phyloP scores from a whole-genome alignment of 2,797 vertebrate genomes.

The Microctenopoma steveboyesi region DNA sequence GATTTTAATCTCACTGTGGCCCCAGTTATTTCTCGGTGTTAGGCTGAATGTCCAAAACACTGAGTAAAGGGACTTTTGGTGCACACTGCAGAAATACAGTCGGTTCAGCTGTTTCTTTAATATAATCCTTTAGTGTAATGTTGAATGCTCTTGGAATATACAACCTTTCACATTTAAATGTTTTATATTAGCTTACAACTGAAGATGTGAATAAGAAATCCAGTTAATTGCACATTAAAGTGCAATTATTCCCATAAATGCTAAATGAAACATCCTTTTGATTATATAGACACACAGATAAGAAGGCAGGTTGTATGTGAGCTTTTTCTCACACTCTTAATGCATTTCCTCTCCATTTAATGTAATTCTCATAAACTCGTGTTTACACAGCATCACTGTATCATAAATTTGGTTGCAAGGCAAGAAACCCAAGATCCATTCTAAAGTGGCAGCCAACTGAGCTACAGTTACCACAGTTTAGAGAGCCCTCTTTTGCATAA shows the following conservation, averaged over 20 bases:
- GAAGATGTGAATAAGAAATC: conserved; percentile 36
- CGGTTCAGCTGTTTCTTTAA: conserved; percentile 15
- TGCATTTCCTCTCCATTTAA: conserved; percentile 48
- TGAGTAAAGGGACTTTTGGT: conserved; percentile 16
- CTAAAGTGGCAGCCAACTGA: conserved; percentile 71
- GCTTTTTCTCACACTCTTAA: conserved; percentile 32
- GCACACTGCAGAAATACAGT: conserved; percentile 28
- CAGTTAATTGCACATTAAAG: conserved; percentile 27
- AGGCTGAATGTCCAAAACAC: conserved; percentile 39
- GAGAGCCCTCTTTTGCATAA: conserved; percentile 69
- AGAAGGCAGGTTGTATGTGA: conserved; percentile 33
- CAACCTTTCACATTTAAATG: conserved; percentile 27
- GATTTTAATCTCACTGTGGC: conserved; percentile 41
- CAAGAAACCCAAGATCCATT: conserved; percentile 57
- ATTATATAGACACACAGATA: conserved; percentile 8
- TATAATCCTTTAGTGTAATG: conserved; percentile 17
- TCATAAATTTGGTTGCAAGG: conserved; percentile 55
- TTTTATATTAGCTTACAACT: conserved; percentile 6
- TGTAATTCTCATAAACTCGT: conserved; percentile 49
- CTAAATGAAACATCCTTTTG: conserved; percentile 23
- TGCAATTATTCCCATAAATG: conserved; percentile 31
- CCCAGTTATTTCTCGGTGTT: conserved; percentile 41
- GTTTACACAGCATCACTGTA: conserved; percentile 35
- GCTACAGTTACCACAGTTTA: conserved; percentile 48
- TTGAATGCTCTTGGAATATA: conserved; percentile 16